A percentile compares a stretch with the other conserved stretches of the same genome.
Conservation (phyloP, 2,113 vertebrate species). For the Lophotis ruficrista region DNA sequence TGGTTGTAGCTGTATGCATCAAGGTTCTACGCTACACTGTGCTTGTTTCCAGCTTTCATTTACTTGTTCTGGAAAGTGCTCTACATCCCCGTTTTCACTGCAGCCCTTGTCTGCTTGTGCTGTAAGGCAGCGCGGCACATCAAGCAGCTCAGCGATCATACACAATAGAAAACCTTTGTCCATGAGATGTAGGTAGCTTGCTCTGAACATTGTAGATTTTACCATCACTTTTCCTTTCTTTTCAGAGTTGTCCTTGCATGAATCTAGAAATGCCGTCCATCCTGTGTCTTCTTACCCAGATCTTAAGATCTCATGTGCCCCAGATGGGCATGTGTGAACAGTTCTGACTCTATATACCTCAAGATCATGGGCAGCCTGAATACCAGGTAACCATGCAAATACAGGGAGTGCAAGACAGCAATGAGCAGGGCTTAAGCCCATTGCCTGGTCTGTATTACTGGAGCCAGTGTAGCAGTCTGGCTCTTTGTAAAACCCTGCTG, state of each 20-base stretch:
- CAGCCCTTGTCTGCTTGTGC: not conserved
- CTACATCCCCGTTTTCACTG: not conserved
- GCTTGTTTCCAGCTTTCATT: not conserved
- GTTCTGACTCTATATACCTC: not conserved
- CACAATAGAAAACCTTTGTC: not conserved
- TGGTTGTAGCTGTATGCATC: not conserved
- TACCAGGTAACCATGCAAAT: not conserved
- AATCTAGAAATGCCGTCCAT: not conserved
- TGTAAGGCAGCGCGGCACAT: not conserved
- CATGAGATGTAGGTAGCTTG: not conserved
- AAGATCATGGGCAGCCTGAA: not conserved
- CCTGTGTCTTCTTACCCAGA: not conserved
- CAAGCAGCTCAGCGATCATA: not conserved
- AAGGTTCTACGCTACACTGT: not conserved
- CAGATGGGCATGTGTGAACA: not conserved
- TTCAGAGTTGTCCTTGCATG: not conserved
- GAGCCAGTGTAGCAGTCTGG: not conserved
- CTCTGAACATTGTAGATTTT: not conserved
- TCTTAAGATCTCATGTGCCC: not conserved
- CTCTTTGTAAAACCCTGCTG: not conserved
- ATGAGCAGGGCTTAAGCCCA: not conserved
- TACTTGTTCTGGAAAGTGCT: not conserved
- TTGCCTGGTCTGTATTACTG: not conserved
- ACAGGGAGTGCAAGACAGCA: not conserved
- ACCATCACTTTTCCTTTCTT: not conserved